phyloP scores from a whole-genome alignment of 2,888 invertebrate species.

The Mechanitis messenoides region DNA sequence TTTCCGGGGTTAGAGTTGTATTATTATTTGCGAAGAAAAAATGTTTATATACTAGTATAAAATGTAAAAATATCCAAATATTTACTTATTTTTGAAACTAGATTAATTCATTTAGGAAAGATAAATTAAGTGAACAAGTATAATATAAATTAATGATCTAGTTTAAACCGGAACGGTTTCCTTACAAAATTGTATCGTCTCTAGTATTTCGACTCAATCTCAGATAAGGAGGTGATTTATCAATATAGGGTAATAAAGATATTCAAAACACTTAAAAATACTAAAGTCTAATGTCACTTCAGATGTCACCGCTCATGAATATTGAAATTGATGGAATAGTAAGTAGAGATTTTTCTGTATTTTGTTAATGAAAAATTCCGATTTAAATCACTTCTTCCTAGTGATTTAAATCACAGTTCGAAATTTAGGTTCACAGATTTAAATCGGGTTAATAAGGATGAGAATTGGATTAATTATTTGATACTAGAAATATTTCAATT shows the following conservation, averaged over 20 bases:
- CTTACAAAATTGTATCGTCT: neutral
- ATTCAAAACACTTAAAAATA: neutral
- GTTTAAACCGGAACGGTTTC: slow-evolving; percentile 1
- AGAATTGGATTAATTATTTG: no score
- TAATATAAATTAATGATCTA: neutral
- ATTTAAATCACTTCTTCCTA: neutral
- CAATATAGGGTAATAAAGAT: neutral
- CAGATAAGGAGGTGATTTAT: slow-evolving; percentile 5
- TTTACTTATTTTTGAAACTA: no score
- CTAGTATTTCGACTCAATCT: neutral
- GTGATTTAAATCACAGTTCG: slow-evolving; percentile 17
- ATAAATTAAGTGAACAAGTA: neutral
- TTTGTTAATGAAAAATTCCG: slow-evolving; percentile 23
- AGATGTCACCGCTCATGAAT: slow-evolving; percentile 26
- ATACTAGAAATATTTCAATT: no score
- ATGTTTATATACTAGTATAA: no score
- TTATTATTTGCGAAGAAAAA: no score
- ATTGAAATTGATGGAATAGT: slow-evolving; percentile 23
- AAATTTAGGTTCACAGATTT: no score
- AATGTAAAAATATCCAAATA: no score
- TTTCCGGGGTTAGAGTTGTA: no score
- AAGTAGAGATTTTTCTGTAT: slow-evolving; percentile 20
- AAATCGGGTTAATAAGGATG: no score
- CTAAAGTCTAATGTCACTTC: slow-evolving; percentile 12
- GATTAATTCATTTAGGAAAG: no score